Percentiles rank a stretch among this genome's conserved stretches.
Conservation (phyloP, 2,797 vertebrate genomes). For the Xiphophorus birchmanni region DNA sequence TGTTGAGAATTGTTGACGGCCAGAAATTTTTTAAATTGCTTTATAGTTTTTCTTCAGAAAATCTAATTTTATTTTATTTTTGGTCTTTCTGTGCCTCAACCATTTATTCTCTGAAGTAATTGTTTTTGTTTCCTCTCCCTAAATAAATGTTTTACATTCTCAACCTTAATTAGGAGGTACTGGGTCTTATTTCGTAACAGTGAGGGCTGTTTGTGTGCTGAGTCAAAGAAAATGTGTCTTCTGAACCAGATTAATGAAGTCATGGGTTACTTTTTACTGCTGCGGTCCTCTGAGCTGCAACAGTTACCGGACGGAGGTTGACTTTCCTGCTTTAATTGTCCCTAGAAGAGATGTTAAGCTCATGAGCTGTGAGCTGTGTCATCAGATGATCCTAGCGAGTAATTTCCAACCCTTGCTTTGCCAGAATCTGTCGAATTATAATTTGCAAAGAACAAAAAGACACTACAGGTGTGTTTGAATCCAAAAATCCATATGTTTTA, state of each 20-base stretch:
- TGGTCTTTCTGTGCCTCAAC: slow-evolving; percentile 10
- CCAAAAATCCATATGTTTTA: slow-evolving; percentile 48
- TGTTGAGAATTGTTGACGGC: neutral
- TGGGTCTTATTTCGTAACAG: slow-evolving; percentile 17
- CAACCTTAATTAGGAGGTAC: slow-evolving; percentile 1
- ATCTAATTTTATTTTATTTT: slow-evolving; percentile 6
- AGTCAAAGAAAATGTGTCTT: slow-evolving; percentile 47
- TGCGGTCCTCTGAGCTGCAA: slow-evolving; percentile 28
- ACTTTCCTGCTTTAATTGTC: slow-evolving; percentile 56
- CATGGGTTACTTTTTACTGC: slow-evolving; percentile 37
- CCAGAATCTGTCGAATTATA: slow-evolving; percentile 35
- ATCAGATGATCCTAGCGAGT: slow-evolving; percentile 26
- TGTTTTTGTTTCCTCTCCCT: slow-evolving; percentile 28
- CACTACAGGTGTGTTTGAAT: slow-evolving; percentile 15
- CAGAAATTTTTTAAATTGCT: neutral
- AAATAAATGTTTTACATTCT: slow-evolving; percentile 45
- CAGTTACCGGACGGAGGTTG: slow-evolving; percentile 32
- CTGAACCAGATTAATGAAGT: slow-evolving; percentile 44
- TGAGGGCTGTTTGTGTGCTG: slow-evolving; percentile 20
- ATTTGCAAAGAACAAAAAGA: slow-evolving; percentile 27
- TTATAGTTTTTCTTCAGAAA: neutral
- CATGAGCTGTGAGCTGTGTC: slow-evolving; percentile 45
- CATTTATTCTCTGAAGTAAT: slow-evolving; percentile 24
- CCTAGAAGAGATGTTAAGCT: slow-evolving; percentile 46
- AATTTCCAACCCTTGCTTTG: slow-evolving; percentile 30